These are phyloP conservation scores for Callosobruchus maculatus DNA, from an alignment of 2,888 invertebrate genomes.

Conservation along the genomic window DNA sequence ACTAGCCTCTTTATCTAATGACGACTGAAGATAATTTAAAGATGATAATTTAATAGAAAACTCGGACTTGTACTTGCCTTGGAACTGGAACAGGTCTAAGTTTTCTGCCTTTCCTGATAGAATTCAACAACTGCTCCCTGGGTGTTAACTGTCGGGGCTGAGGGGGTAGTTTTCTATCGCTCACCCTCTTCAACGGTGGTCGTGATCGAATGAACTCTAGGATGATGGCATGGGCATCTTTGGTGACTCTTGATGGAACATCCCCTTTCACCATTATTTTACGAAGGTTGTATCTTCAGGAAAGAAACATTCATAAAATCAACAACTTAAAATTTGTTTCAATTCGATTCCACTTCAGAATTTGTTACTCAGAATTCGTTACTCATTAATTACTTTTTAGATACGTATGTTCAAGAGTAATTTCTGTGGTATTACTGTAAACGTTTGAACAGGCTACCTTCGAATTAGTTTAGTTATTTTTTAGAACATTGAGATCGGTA, in stretches of 20 bases:
- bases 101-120: constrained; percentile 73
- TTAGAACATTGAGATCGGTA: no score
- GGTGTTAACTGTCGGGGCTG: constrained; percentile 70
- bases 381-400: no score
- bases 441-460: no score
- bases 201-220: constrained; percentile 94
- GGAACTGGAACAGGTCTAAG: constrained; percentile 56
- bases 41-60: no score
- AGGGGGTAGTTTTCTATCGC: constrained; percentile 79
- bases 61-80: constrained; percentile 24
- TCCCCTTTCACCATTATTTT: constrained; percentile 82
- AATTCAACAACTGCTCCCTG: constrained; percentile 80
- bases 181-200: constrained; percentile 88
- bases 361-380: no score
- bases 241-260: constrained; percentile 79
- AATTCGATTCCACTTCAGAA: no score
- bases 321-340: no score
- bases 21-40: no score
- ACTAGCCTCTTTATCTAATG: no score
- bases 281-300: constrained; percentile 72
- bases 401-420: no score
- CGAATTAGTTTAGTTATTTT: no score
- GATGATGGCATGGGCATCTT: constrained; percentile 93
- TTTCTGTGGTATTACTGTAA: no score
- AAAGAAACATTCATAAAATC: not conserved